Evolutionary conservation across 2,888 invertebrate genomes (phyloP).

Genomic region (Drosophila mayaguana): DNA sequence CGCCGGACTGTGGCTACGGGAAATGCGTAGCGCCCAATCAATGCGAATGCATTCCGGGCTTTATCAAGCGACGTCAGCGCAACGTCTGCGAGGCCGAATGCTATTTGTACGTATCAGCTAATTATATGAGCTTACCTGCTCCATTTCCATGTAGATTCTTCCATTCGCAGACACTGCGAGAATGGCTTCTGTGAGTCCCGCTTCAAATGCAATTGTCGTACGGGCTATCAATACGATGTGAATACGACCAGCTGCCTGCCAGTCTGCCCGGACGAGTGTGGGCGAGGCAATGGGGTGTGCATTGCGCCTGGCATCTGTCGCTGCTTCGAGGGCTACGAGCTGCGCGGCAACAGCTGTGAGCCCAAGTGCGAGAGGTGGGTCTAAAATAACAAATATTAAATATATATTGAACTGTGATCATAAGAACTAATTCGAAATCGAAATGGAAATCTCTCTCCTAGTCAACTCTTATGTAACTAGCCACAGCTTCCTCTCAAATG

Average conservation of each 20-base stretch:
- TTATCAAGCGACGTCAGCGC: constrained; percentile 73
- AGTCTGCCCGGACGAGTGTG: constrained; percentile 77
- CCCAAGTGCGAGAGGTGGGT: constrained; percentile 82
- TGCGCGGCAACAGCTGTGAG: constrained; percentile 75
- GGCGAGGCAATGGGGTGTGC: constrained; percentile 87
- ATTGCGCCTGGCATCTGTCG: constrained; percentile 87
- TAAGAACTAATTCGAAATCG: neutral
- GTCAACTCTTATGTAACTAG: neutral
- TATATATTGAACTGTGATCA: neutral
- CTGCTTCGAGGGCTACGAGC: constrained; percentile 87
- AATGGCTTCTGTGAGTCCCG: constrained; percentile 86
- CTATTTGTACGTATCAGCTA: constrained; percentile 71
- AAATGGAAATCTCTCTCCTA: neutral
- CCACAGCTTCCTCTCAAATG: neutral
- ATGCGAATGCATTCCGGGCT: constrained; percentile 85
- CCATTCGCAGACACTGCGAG: constrained; percentile 77
- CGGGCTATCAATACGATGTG: constrained; percentile 79
- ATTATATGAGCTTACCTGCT: neutral
- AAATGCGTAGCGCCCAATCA: constrained; percentile 81
- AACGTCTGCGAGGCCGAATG: constrained; percentile 83
- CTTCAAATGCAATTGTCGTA: constrained; percentile 82
- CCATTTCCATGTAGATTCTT: neutral
- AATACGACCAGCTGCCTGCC: constrained; percentile 81
- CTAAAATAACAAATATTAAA: neutral
- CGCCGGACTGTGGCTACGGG: constrained; percentile 83